Evolutionary conservation across 2,888 invertebrate species (phyloP), one percentile per base, ranked within the genome.

Genomic region (Tenthredo notha): DNA sequence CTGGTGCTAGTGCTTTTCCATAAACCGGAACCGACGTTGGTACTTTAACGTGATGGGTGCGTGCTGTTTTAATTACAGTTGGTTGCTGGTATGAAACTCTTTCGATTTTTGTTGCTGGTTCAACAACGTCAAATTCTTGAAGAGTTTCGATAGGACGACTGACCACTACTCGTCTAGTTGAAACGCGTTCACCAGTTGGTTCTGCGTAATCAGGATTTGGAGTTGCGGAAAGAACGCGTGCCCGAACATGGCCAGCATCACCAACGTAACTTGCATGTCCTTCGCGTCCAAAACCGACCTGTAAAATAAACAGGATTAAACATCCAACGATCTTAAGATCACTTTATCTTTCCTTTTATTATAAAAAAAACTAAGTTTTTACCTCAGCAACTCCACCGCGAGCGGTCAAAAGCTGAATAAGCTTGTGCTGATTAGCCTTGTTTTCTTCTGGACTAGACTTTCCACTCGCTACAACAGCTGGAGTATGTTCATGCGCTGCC

Each of bases 101-200:
- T 87, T 95, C 95, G 87, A 95, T 93, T 89, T 95, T 95, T 65
- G 95, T 95, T 67, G 94, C 94, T 50, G 95, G 95, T 90, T 95
- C 95, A 74, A 95, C 94, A 72, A 95, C 94, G 86, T 95, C 94
- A 40, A 95, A 94, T 90, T 95, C 95, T 88, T 95, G 95, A 25
- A 95, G 93, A 2, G 95, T 95, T 91, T 95, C 95, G 87, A 95
- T 95, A 21, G 95, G 95, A 85, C 95, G 94, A 87, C 94, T 95
- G 67, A 95, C 94, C n/a, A 95, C 95, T 86, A 95, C 95, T 86
- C 95, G 94, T 54, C 95, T 94, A 54, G 95, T 95, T 87, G 95
- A 95, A 82, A 95, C 94, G 84, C 94, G 94, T 91, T 95, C 95
- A 80, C 94, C 94, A 74, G 94, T 92, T 78, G 95, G 93, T 33